These are phyloP conservation scores for Uria aalge DNA, from an alignment of 2,113 vertebrate genomes.

Conservation along the genomic window DNA sequence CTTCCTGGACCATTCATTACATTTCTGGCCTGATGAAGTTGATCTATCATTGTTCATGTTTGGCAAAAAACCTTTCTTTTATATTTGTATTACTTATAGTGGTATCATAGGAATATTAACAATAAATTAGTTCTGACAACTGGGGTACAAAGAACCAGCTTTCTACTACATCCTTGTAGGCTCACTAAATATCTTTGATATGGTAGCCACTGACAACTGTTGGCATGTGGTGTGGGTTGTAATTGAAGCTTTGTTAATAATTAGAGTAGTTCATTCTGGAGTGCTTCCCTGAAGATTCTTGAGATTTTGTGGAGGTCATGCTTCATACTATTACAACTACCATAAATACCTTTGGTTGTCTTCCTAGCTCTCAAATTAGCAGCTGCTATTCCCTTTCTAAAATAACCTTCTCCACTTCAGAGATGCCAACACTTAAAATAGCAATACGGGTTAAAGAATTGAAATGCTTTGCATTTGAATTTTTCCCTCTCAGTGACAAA, in stretches of 20 bases:
- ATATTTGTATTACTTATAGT: neutral
- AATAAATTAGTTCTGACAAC: neutral
- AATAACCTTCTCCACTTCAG: neutral
- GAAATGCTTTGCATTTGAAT: neutral
- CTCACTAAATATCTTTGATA: neutral
- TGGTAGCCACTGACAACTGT: constrained; percentile 6
- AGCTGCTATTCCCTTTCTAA: constrained; percentile 53
- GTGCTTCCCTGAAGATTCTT: constrained; percentile 34
- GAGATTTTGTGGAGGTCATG: constrained; percentile 22
- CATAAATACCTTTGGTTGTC: constrained; percentile 44
- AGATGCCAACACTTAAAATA: constrained; percentile 24
- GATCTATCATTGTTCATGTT: neutral
- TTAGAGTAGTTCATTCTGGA: neutral
- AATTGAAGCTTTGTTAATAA: constrained; percentile 39
- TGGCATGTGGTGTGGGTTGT: neutral
- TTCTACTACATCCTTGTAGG: neutral
- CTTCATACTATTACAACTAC: neutral
- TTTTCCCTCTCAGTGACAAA: neutral
- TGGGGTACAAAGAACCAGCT: neutral
- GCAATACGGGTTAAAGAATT: neutral
- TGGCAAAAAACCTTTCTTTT: neutral
- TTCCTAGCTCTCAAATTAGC: constrained; percentile 34
- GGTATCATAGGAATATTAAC: neutral
- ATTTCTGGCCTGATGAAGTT: neutral
- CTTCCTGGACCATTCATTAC: neutral